Base-by-base conservation (phyloP, 2,113 vertebrate species). In the Megaptera novaeangliae region DNA sequence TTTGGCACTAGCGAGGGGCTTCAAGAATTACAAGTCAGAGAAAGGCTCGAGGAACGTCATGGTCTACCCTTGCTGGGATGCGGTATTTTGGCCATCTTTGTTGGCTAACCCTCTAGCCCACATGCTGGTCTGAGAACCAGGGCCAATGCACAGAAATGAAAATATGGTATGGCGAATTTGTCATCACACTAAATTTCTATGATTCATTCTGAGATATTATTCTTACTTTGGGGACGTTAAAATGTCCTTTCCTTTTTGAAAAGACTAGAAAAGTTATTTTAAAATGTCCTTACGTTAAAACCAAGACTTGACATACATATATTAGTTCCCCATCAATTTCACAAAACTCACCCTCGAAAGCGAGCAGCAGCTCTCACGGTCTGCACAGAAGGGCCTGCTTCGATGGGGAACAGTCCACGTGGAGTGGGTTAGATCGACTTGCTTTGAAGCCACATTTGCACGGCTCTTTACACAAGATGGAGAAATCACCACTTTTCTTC, bases 71-170 rank as follows among this genome's bases (percentile, higher is more conserved):
- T 69, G 59, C 63, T 78, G 34, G 61, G 39, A 31, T 36, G 46
- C 44, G 59, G 78, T 46, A 78, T 94, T 68, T 57, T 92, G 84
- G 74, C 55, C 80, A 77, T 66, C 92, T 92, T 59, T 81, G 63
- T 57, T 86, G 77, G 82, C 66, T 77, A 44, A 78, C 31, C 57
- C 12, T 64, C 59, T 77, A 74, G 68, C 20, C 31, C 66, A 77
- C 49, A 63, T 21, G 31, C 41, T 63, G 64, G 49, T 83, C 52
- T 87, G 64, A 68, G 87, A 92, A 95, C 29, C 44, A 61, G 64
- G 64, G n/a, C n/a, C 39, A 66, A 74, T 27, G 29, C 69, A 44
- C 1, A 13, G 69, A 78, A 78, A 83, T 29, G 31, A 93, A 90
- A 44, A 97, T 44, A 66, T 72, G 90, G 66, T 20, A 36, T 12